Evolutionary conservation across 2,113 vertebrate species (phyloP).

Genomic region (Meriones unguiculatus): DNA sequence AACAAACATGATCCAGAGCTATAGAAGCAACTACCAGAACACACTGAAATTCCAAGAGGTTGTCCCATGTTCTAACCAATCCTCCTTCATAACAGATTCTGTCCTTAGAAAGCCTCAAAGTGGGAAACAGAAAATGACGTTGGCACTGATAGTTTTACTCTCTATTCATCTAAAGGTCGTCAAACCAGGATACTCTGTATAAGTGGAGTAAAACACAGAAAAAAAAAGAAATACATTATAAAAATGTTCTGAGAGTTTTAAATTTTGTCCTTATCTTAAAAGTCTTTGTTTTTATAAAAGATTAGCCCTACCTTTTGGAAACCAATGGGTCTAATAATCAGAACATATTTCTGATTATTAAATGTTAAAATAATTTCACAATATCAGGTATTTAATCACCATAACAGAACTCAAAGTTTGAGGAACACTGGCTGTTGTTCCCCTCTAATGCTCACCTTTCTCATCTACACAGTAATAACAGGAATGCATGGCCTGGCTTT

Average conservation of each 20-base stretch:
- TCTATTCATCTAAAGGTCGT: not conserved
- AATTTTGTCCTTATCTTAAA: not conserved
- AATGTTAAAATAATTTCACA: not conserved
- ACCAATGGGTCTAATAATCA: not conserved
- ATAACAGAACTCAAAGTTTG: not conserved
- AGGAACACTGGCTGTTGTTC: not conserved
- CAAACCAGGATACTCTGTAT: not conserved
- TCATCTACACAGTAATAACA: not conserved
- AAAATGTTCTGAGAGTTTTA: conserved; percentile 9
- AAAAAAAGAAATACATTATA: not conserved
- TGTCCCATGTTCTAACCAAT: not conserved
- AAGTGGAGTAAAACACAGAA: not conserved
- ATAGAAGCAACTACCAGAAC: not conserved
- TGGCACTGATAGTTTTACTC: not conserved
- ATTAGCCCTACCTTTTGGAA: not conserved
- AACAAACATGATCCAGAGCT: not conserved
- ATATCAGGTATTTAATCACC: not conserved
- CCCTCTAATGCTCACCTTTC: not conserved
- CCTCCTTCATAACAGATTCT: not conserved
- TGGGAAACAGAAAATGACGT: not conserved
- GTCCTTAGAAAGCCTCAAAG: not conserved
- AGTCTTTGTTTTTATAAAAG: not conserved
- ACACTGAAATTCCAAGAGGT: not conserved
- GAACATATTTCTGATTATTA: not conserved
- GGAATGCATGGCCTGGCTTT: not conserved